phyloP scores from a whole-genome alignment of 2,797 vertebrate genomes.

The Gymnocypris eckloni region DNA sequence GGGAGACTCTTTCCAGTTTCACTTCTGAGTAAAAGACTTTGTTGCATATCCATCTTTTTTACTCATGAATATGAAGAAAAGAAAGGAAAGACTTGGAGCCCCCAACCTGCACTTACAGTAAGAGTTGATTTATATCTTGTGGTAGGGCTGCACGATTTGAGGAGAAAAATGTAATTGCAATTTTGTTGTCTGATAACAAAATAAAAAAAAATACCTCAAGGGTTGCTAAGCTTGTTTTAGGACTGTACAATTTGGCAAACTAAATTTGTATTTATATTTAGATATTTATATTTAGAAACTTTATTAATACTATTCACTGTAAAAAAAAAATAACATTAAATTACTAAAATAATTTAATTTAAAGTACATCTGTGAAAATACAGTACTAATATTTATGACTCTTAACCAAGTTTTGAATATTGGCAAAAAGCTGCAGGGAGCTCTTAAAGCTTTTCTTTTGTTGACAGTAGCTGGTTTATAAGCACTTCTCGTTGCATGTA shows the following conservation, averaged over 20 bases:
- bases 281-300: background rate
- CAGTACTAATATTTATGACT: background rate
- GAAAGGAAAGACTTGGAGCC: slow-evolving; percentile 82
- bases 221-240: background rate
- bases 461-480: background rate
- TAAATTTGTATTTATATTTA: background rate
- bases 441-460: background rate
- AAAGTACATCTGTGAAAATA: background rate
- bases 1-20: background rate
- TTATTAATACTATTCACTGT: too few relatives aligned
- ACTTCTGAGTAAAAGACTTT: background rate
- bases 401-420: background rate
- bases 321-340: too few relatives aligned
- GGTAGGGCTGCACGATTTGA: background rate
- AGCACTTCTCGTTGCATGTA: background rate
- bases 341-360: background rate
- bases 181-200: background rate
- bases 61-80: slow-evolving; percentile 78
- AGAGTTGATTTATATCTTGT: slow-evolving; percentile 67
- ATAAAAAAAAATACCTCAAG: background rate
- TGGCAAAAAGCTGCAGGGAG: too few relatives aligned
- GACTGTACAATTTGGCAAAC: background rate
- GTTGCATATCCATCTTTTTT: background rate
- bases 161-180: background rate
- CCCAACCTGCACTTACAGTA: slow-evolving; percentile 86